Evolutionary conservation across 35 echinoderm and acorn worm genomes (phyloP).

Genomic region (Hemicentrotus pulcherrimus): DNA sequence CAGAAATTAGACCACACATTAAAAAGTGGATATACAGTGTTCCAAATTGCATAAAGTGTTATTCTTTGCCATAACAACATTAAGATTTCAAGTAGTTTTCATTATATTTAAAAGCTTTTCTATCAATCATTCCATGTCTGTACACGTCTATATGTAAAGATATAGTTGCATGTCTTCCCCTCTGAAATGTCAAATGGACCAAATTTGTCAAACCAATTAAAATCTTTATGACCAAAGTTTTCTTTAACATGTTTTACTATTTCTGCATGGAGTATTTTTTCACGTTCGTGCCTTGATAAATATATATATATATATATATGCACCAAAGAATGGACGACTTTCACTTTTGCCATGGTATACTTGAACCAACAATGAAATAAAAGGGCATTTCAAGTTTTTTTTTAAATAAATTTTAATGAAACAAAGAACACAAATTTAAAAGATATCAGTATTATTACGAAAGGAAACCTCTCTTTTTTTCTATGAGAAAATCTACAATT

Average conservation of each 20-base stretch:
- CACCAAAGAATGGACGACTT: not conserved
- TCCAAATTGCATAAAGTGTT: not conserved
- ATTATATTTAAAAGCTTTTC: slow-evolving; percentile 13
- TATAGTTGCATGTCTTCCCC: not conserved
- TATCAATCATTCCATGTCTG: slow-evolving; percentile 4
- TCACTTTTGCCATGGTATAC: not conserved
- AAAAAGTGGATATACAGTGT: not conserved
- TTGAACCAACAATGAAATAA: not conserved
- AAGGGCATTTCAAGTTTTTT: not conserved
- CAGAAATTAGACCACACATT: not conserved
- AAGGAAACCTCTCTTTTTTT: not conserved
- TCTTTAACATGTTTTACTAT: not conserved
- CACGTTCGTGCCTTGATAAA: not conserved
- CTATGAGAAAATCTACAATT: not conserved
- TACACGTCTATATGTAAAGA: not conserved
- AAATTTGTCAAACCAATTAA: not conserved
- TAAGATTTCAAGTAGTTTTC: not conserved
- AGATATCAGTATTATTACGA: not conserved
- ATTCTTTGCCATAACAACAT: slow-evolving; percentile 1
- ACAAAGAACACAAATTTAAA: no score
- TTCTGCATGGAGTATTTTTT: not conserved
- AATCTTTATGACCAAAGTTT: not conserved
- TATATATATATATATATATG: not conserved
- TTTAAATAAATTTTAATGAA: no score
- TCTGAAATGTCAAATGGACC: slow-evolving; percentile 3